A percentile compares a stretch with the other conserved stretches of the same genome.
Conservation (phyloP, 2,113 vertebrate genomes). For the Artemisiospiza belli region DNA sequence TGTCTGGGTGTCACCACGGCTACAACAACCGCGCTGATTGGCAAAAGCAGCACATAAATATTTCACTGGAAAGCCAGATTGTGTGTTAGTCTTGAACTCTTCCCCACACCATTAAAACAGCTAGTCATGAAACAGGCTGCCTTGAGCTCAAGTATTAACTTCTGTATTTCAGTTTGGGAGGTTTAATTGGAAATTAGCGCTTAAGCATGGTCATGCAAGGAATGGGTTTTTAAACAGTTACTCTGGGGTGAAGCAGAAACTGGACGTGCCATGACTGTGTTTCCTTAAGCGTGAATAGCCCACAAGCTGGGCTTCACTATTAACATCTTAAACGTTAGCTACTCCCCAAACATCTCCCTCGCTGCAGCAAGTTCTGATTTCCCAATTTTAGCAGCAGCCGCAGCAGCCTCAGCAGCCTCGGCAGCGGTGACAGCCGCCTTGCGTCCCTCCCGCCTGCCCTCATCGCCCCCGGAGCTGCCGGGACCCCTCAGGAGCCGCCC, state of each 20-base stretch:
- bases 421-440: rapidly evolving
- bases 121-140: neutral
- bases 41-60: neutral
- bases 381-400: neutral
- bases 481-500: neutral
- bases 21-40: rapidly evolving
- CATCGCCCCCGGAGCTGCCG: no score
- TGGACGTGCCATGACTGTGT: neutral
- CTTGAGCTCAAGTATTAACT: neutral
- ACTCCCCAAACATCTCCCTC: no score
- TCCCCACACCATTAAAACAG: neutral
- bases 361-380: neutral
- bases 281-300: rapidly evolving
- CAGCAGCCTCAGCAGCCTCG: neutral
- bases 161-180: neutral
- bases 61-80: neutral
- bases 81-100: neutral
- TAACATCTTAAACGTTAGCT: rapidly evolving
- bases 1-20: rapidly evolving
- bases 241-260: neutral
- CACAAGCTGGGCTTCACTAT: neutral
- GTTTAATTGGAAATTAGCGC: neutral
- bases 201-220: rapidly evolving
- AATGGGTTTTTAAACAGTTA: neutral
- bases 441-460: neutral